Percentiles rank a stretch among this genome's conserved stretches.
phyloP scores from a whole-genome alignment of 2,888 invertebrate genomes.

The Yponomeuta sedellus region DNA sequence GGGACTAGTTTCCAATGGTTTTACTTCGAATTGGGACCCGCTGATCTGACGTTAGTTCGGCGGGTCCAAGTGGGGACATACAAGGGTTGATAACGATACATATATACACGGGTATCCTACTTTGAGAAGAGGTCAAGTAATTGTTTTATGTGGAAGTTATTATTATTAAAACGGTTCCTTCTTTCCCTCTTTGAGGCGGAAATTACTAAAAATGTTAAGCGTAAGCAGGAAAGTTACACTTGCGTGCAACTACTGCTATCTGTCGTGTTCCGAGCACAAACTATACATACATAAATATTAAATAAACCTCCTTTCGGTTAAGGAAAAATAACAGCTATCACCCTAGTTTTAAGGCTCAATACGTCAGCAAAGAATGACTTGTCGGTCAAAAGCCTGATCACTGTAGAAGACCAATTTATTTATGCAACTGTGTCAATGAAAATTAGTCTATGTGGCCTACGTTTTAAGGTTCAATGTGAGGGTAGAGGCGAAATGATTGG shows the following conservation, averaged over 20 bases:
- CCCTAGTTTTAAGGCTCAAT: not conserved
- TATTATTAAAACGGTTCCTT: not conserved
- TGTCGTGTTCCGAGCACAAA: conserved; percentile 55
- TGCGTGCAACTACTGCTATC: conserved; percentile 57
- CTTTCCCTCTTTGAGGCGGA: not conserved
- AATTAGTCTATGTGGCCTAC: not conserved
- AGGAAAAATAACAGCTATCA: not conserved
- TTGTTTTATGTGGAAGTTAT: too few relatives aligned
- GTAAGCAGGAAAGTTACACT: conserved; percentile 7
- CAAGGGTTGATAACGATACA: too few relatives aligned
- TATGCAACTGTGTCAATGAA: not conserved
- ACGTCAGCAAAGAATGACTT: not conserved
- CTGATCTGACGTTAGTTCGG: too few relatives aligned
- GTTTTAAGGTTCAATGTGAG: not conserved
- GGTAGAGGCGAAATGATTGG: conserved; percentile 32
- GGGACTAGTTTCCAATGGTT: too few relatives aligned
- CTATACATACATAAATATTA: conserved; percentile 16
- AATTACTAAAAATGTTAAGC: not conserved
- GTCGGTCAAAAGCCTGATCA: conserved; percentile 1
- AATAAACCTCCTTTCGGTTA: not conserved
- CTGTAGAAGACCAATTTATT: not conserved
- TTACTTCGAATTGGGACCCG: too few relatives aligned
- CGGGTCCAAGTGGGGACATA: too few relatives aligned
- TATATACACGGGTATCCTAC: too few relatives aligned
- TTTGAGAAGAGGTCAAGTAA: too few relatives aligned